Evolutionary conservation across 2,113 vertebrate genomes (phyloP).

Genomic region (Myrmecobius fasciatus): DNA sequence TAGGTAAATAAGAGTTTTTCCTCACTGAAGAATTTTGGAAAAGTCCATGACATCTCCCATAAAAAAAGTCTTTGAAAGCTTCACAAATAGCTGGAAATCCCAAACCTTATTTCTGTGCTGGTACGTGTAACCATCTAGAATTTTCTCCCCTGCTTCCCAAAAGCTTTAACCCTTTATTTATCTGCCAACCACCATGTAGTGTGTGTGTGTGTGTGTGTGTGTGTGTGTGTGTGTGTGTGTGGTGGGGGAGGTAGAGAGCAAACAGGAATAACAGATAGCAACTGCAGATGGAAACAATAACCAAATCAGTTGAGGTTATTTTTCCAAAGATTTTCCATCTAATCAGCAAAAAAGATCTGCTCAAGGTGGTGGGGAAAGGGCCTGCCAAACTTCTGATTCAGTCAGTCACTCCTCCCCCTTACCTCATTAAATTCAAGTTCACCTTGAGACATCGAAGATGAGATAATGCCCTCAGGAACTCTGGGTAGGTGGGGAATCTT

Average conservation of each 20-base stretch:
- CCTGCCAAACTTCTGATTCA: not conserved
- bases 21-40: constrained; percentile 39
- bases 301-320: not conserved
- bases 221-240: not conserved
- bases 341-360: constrained; percentile 23
- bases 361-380: not conserved
- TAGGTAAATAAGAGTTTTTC: constrained; percentile 52
- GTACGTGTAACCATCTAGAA: constrained; percentile 37
- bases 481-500: constrained; percentile 1
- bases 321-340: not conserved
- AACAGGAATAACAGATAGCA: not conserved
- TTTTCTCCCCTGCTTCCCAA: not conserved
- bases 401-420: not conserved
- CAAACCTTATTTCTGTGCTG: constrained; percentile 46
- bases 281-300: not conserved
- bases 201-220: not conserved
- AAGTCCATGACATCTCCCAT: constrained; percentile 43
- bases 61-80: constrained; percentile 37
- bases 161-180: constrained; percentile 41
- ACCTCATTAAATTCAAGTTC: constrained; percentile 41
- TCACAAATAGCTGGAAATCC: constrained; percentile 51
- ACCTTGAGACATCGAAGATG: constrained; percentile 3
- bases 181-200: not conserved
- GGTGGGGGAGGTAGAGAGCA: not conserved
- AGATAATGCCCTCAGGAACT: constrained; percentile 23